phyloP scores from a whole-genome alignment of 2,797 vertebrate species.

The Otolemur crassicaudatus region DNA sequence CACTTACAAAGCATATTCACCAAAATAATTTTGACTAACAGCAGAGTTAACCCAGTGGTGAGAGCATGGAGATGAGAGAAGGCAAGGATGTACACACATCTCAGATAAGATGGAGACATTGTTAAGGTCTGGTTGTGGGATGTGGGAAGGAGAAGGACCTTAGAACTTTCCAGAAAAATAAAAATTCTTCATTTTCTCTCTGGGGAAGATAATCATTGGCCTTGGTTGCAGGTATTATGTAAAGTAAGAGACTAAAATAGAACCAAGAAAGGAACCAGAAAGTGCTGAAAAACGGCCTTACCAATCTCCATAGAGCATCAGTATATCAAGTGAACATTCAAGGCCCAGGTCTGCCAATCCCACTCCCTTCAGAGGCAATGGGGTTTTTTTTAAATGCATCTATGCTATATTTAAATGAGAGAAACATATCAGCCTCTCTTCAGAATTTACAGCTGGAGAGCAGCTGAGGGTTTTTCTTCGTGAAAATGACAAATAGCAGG shows the following conservation, averaged over 20 bases:
- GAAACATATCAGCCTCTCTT: conserved; percentile 64
- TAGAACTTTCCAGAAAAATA: conserved; percentile 23
- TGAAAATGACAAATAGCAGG: conserved; percentile 60
- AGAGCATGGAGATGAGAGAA: background rate
- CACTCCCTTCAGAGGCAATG: conserved; percentile 48
- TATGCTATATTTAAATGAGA: conserved; percentile 67
- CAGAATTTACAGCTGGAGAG: conserved; percentile 66
- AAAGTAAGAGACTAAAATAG: conserved; percentile 66
- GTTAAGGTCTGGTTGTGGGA: background rate
- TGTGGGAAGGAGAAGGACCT: background rate
- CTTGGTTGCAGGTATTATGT: conserved; percentile 6
- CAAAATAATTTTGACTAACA: background rate
- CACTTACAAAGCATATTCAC: background rate
- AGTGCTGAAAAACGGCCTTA: conserved; percentile 58
- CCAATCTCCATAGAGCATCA: conserved; percentile 36
- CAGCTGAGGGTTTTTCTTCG: background rate
- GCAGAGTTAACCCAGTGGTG: background rate
- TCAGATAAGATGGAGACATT: background rate
- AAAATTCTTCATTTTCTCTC: conserved; percentile 40
- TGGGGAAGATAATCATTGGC: background rate
- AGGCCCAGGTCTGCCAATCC: conserved; percentile 48
- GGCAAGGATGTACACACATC: background rate
- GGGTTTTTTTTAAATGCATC: conserved; percentile 64
- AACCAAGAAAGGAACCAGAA: conserved; percentile 35
- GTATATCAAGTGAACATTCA: conserved; percentile 64